Conservation (phyloP, 1,140 invertebrate species). For the Heliothis subflexa region DNA sequence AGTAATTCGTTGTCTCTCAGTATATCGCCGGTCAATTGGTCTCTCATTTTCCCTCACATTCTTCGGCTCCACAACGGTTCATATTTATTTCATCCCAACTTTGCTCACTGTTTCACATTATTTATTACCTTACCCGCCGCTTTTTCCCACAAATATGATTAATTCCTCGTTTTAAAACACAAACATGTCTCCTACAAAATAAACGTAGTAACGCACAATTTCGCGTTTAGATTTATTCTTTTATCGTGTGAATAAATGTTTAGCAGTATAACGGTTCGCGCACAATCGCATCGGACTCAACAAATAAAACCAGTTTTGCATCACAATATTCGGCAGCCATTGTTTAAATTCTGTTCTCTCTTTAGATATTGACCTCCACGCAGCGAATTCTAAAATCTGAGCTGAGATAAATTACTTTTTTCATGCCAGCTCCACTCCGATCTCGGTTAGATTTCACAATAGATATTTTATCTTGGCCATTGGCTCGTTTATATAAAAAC, state of each 20-base stretch:
- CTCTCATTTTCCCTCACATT: slow-evolving; percentile 11
- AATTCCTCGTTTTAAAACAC: slow-evolving; percentile 9
- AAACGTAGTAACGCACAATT: slow-evolving; percentile 26
- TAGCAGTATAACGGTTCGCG: slow-evolving; percentile 9
- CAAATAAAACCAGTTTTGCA: slow-evolving; percentile 36
- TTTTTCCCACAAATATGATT: slow-evolving; percentile 21
- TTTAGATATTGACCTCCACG: slow-evolving; percentile 24
- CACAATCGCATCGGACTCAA: slow-evolving; percentile 13
- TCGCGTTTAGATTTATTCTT: slow-evolving; percentile 27
- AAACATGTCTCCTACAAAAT: slow-evolving; percentile 13
- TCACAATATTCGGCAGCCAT: slow-evolving; percentile 30
- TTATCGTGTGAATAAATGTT: slow-evolving; percentile 31
- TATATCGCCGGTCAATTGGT: slow-evolving; percentile 10
- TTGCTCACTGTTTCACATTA: slow-evolving; percentile 30
- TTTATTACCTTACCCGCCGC: slow-evolving; percentile 6
- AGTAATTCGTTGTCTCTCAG: not conserved
- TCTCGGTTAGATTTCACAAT: slow-evolving; percentile 34
- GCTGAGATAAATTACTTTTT: slow-evolving; percentile 37
- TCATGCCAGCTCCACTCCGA: slow-evolving; percentile 9
- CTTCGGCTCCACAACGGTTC: not conserved
- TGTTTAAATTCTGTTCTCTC: slow-evolving; percentile 38
- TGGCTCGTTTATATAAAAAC: slow-evolving; percentile 47
- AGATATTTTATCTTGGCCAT: slow-evolving; percentile 40
- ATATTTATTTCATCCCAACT: slow-evolving; percentile 28
- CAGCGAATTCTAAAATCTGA: slow-evolving; percentile 35